phyloP scores from a whole-genome alignment of 2,888 invertebrate species.

The Protophormia terraenovae region DNA sequence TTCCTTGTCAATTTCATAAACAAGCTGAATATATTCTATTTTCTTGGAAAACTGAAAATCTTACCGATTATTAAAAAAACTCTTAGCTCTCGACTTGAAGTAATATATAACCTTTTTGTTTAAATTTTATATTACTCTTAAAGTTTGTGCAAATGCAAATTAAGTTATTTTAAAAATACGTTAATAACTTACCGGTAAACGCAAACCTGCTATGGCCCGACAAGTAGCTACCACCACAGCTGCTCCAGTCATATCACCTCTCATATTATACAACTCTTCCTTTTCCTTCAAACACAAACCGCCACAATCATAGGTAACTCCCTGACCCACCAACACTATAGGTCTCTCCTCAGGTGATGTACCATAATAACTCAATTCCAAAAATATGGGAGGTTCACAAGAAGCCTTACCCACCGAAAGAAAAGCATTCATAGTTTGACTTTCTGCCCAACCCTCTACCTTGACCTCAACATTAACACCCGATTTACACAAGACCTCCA shows the following conservation, averaged over 20 bases:
- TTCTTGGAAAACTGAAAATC: no score
- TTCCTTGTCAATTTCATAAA: no score
- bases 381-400: constrained; percentile 89
- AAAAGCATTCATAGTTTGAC: constrained; percentile 90
- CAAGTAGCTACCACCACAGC: constrained; percentile 88
- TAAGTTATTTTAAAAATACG: background rate
- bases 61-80: no score
- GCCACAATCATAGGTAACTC: constrained; percentile 87
- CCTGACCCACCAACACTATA: constrained; percentile 88
- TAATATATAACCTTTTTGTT: no score
- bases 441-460: constrained; percentile 87
- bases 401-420: constrained; percentile 89
- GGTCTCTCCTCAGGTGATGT: constrained; percentile 84
- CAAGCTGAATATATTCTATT: no score
- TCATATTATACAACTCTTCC: constrained; percentile 86
- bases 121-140: no score
- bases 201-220: constrained; percentile 86
- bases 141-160: no score
- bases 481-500: constrained; percentile 78
- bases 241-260: constrained; percentile 92
- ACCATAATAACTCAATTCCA: constrained; percentile 89
- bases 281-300: constrained; percentile 86
- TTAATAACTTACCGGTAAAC: constrained; percentile 82
- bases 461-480: constrained; percentile 80
- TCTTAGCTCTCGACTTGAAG: no score